These are phyloP conservation scores for Rhinopomastus cyanomelas DNA, from an alignment of 2,113 vertebrate genomes.

Conservation along the genomic window DNA sequence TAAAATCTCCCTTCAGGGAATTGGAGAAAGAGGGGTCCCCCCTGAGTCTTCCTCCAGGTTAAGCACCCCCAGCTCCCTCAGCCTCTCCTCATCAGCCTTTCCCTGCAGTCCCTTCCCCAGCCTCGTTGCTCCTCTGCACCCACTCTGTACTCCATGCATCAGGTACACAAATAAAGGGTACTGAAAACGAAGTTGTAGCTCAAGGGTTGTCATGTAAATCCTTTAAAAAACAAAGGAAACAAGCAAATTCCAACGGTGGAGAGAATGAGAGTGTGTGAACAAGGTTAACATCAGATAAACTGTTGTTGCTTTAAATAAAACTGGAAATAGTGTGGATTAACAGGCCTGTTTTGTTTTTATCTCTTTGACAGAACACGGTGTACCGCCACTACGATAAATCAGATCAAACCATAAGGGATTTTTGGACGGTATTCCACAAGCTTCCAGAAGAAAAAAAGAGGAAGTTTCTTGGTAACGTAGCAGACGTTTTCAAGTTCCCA, in stretches of 20 bases:
- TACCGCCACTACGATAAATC: not conserved
- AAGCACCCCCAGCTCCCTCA: no score
- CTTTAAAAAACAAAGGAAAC: slow-evolving; percentile 8
- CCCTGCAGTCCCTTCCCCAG: no score
- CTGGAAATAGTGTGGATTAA: slow-evolving; percentile 6
- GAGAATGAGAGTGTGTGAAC: not conserved
- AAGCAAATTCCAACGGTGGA: not conserved
- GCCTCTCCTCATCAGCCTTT: no score
- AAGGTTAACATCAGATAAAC: not conserved
- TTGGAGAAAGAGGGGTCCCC: no score
- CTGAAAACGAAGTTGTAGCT: not conserved
- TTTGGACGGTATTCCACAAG: slow-evolving; percentile 72
- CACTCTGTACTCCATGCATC: no score
- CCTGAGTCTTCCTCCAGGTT: no score
- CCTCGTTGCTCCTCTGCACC: no score
- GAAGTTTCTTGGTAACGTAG: slow-evolving; percentile 68
- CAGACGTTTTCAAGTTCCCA: not conserved
- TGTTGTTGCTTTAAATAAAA: slow-evolving; percentile 15
- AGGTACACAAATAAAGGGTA: not conserved
- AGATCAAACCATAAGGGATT: slow-evolving; percentile 64
- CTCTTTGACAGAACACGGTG: slow-evolving; percentile 17
- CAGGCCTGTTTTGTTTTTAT: slow-evolving; percentile 7
- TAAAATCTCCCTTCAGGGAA: no score
- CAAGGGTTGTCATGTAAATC: not conserved
- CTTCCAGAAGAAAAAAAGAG: slow-evolving; percentile 70